Percentiles rank a stretch among this genome's conserved stretches.
These are phyloP conservation scores for Ceratina japonica DNA, from an alignment of 1,140 invertebrate species.

Conservation along the genomic window DNA sequence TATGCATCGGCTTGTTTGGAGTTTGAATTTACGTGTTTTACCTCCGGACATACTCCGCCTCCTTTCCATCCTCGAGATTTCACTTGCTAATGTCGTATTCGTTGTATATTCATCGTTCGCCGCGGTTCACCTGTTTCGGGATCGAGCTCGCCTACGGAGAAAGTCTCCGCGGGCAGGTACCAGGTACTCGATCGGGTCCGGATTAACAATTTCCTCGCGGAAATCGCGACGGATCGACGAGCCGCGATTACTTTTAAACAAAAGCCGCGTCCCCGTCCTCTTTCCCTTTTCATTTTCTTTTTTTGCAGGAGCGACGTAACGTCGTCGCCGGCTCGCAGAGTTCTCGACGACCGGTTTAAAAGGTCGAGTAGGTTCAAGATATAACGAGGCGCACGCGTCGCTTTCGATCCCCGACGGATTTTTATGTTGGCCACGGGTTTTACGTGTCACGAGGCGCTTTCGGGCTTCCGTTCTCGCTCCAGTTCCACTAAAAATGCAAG, in stretches of 20 bases:
- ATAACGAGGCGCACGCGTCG: conserved; percentile 11
- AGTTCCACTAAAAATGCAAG: conserved; percentile 3
- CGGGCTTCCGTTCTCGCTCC: not conserved
- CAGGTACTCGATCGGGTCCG: no score
- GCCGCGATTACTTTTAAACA: conserved; percentile 1
- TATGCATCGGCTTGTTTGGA: conserved; percentile 50
- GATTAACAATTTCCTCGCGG: not conserved
- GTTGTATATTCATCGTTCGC: conserved; percentile 70
- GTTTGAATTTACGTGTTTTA: conserved; percentile 58
- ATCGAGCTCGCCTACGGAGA: conserved; percentile 8
- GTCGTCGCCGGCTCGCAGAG: not conserved
- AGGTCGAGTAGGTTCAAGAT: conserved; percentile 21
- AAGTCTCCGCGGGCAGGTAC: no score
- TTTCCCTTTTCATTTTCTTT: not conserved
- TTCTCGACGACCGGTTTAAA: conserved; percentile 19
- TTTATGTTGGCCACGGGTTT: conserved; percentile 6
- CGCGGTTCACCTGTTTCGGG: conserved; percentile 31
- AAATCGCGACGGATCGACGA: conserved; percentile 1
- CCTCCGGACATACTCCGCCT: conserved; percentile 34
- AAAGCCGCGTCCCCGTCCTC: no score
- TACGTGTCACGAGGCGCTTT: not conserved
- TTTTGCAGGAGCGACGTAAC: not conserved
- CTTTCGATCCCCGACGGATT: conserved; percentile 12
- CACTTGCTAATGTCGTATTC: conserved; percentile 70
- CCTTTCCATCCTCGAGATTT: conserved; percentile 57